These are phyloP conservation scores for Apostichopus parvimensis DNA, from an alignment of 35 echinoderm and acorn worm species.

Conservation along the genomic window DNA sequence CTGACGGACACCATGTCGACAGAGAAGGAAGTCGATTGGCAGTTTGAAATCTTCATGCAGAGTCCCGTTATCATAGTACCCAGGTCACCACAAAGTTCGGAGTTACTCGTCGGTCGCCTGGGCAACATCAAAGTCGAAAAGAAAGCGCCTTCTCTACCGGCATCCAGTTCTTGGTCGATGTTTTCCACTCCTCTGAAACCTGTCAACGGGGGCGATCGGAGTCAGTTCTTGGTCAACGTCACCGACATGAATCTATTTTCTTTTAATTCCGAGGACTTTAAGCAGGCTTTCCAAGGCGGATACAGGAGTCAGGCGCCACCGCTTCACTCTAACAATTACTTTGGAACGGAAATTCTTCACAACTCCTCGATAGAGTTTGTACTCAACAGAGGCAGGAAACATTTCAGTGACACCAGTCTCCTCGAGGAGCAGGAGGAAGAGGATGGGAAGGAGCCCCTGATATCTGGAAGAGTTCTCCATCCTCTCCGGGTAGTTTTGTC, in stretches of 20 bases:
- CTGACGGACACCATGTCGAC: constrained; percentile 31
- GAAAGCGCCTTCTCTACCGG: background rate
- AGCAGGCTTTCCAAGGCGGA: constrained; percentile 37
- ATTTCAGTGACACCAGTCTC: constrained; percentile 57
- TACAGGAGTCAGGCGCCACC: background rate
- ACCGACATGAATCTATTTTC: constrained; percentile 91
- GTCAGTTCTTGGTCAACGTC: constrained; percentile 63
- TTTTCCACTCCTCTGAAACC: constrained; percentile 10
- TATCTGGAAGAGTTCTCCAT: constrained; percentile 80
- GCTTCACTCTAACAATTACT: constrained; percentile 37
- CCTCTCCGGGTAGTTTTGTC: constrained; percentile 84
- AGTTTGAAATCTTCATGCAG: constrained; percentile 88
- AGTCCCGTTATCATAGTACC: constrained; percentile 88
- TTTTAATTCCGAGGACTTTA: constrained; percentile 81
- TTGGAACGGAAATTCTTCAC: constrained; percentile 84
- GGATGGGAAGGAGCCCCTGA: constrained; percentile 48
- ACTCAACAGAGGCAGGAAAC: constrained; percentile 55
- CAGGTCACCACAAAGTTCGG: constrained; percentile 69
- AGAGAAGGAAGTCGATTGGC: constrained; percentile 8
- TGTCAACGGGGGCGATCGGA: background rate
- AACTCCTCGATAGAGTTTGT: constrained; percentile 86
- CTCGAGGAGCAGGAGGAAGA: constrained; percentile 49
- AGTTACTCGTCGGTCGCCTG: constrained; percentile 87
- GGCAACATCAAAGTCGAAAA: constrained; percentile 84
- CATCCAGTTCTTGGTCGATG: background rate